Evolutionary conservation across 2,888 invertebrate species (phyloP), one percentile per base, ranked within the genome.

Genomic region (Agriopis aurantiaria): DNA sequence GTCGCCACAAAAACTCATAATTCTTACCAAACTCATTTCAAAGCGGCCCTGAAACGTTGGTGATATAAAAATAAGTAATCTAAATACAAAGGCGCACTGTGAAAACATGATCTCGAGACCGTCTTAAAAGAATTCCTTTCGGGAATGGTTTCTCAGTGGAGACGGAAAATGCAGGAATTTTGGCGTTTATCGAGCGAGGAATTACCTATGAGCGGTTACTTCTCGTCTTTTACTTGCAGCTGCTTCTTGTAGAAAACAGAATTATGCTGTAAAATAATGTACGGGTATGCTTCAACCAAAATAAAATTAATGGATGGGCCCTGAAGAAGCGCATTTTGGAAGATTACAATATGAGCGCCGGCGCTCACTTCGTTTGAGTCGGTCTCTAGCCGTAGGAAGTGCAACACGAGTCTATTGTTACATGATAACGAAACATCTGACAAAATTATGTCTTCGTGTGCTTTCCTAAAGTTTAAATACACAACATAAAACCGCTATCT

Each of bases 21-120:
- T 68, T 72, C 72, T 68, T 66, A 52, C 53, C 23, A 63, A 72
- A 69, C 72, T 72, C 72, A 72, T 72, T 66, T 63, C 55, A 63
- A 70, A 66, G 43, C 52, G 60, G 56, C 67, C 14, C 67, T 58
- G 62, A 70, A 66, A 63, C 66, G 66, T 59, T 53, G 49, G 51
- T 56, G 68, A 68, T 69, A 72, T 72, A 69, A 72, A 72, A 72
- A 72, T 72, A 72, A 69, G 72, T 69, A 66, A 72, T 72, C 65
- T 69, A 63, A 66, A 69, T 69, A 72, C 68, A 72, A 68, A 72
- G 59, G 59, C 62, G 9, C 40, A 65, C 53, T 58, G 62, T 62
- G 65, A 62, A 62, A 58, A 66, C 66, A 70, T 70, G 53, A 63
- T 70, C 63, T 51, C 43, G 62, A 14, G 65, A 57, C 52, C 58